Conservation (phyloP, 2,113 vertebrate genomes). For the Gambusia holbrooki region DNA sequence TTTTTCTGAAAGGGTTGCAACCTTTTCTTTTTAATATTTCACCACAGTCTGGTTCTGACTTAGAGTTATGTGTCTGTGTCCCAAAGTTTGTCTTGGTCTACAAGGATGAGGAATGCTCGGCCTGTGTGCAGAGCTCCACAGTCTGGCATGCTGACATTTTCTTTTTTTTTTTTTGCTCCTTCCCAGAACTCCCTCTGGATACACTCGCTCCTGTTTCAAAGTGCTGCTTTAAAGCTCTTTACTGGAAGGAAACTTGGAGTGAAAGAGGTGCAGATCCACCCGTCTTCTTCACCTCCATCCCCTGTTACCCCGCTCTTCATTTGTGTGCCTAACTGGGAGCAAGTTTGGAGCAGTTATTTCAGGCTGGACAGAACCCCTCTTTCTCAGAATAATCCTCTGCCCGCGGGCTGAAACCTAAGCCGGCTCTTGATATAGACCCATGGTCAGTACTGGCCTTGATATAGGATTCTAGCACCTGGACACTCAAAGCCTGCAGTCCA, state of each 20-base stretch:
- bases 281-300: slow-evolving; percentile 21
- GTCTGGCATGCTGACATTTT: slow-evolving; percentile 60
- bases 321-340: slow-evolving; percentile 57
- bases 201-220: slow-evolving; percentile 57
- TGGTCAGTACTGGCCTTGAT: slow-evolving; percentile 75
- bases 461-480: slow-evolving; percentile 79
- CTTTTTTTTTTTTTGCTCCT: slow-evolving; percentile 55
- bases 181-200: slow-evolving; percentile 54
- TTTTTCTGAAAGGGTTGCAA: background rate
- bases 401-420: slow-evolving; percentile 67
- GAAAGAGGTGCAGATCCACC: slow-evolving; percentile 46
- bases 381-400: slow-evolving; percentile 76
- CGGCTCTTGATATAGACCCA: slow-evolving; percentile 76
- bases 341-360: slow-evolving; percentile 75
- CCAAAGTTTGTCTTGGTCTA: slow-evolving; percentile 30
- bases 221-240: slow-evolving; percentile 62
- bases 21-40: background rate
- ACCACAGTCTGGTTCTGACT: background rate
- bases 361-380: slow-evolving; percentile 70
- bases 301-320: slow-evolving; percentile 60
- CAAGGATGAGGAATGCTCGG: slow-evolving; percentile 39
- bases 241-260: slow-evolving; percentile 51
- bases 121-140: slow-evolving; percentile 28
- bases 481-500: slow-evolving; percentile 57
- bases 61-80: slow-evolving; percentile 13